Base-by-base conservation (phyloP, 1,140 invertebrate species). In the Tetranychus urticae region DNA sequence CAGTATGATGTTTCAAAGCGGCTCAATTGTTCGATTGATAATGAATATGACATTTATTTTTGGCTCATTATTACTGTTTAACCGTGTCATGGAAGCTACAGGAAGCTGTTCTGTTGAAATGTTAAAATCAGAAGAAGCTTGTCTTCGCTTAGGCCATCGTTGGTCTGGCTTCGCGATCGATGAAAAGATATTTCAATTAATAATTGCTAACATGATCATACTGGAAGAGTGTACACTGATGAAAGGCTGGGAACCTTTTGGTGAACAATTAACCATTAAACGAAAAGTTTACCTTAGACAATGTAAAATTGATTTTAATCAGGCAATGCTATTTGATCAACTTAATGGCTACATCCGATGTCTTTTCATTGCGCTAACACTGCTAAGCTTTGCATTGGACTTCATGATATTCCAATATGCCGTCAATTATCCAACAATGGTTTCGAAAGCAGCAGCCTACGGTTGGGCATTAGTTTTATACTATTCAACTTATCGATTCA, bases 111-210 rank as follows among this genome's bases (percentile, higher is more conserved):
- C 79, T 60, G 80, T 75, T 70, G 71, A 73, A 37, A 63, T 67
- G 3, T 61, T 56, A 52, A 57, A 23, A 46, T 59, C 74, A 23
- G 85, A 84, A 77, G 71, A 76, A 2, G 72, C 52, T 13, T 91
- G 88, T 69, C 69, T 86, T 2, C 78, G 80, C 68, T 80, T 78
- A 64, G 86, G 86, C 1, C 76, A 80, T 68, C 80, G 82, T 65
- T 96, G 91, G 91, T 80, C 84, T 68, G 85, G 88, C 13, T 85
- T 97, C 70, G 91, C 96, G 70, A 83, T 96, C 66, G 96, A 90
- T 10, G 90, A 92, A 0, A 92, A 97, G 71, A 82, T 85, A 5
- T 97, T 97, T 73, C 83, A 97, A 45, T 76, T 97, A 6, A 86
- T 96, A 56, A 92, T 93, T 72, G 88, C 86, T 45, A 85, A 84